A percentile compares a stretch with the other conserved stretches of the same genome.
Conservation (phyloP, 2,113 vertebrate species). For the Solenodon paradoxus region DNA sequence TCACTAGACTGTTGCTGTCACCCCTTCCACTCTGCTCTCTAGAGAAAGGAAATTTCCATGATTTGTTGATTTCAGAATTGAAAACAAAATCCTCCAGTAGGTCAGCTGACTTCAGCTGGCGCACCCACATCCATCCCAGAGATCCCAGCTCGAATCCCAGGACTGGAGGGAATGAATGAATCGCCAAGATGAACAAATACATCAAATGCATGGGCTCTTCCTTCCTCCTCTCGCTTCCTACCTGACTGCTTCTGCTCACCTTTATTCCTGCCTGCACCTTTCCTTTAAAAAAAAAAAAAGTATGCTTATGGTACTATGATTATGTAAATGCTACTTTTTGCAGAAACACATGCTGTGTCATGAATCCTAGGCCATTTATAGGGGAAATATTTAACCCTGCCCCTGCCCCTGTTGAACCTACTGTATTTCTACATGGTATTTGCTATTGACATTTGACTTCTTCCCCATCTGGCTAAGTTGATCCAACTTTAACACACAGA, state of each 20-base stretch:
- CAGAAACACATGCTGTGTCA: background rate
- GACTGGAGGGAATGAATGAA: too few relatives aligned
- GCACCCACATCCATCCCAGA: too few relatives aligned
- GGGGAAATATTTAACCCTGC: background rate
- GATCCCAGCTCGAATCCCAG: too few relatives aligned
- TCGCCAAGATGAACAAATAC: too few relatives aligned
- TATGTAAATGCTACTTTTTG: background rate
- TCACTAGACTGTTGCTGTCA: fast-evolving
- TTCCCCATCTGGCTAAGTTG: background rate
- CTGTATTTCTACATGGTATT: background rate
- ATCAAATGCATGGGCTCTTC: too few relatives aligned
- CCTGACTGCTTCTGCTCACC: too few relatives aligned
- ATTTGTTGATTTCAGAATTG: background rate
- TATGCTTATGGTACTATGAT: background rate
- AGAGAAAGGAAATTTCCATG: background rate
- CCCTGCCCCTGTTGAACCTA: background rate
- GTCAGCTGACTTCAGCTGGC: too few relatives aligned
- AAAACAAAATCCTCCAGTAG: background rate
- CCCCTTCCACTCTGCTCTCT: background rate
- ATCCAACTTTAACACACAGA: background rate
- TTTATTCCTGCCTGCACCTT: too few relatives aligned
- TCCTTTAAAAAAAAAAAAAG: too few relatives aligned
- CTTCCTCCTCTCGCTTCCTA: too few relatives aligned
- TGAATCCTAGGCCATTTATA: background rate
- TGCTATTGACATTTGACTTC: background rate